Evolutionary conservation across 2,888 invertebrate species (phyloP).

Genomic region (Drosophila paracracens): DNA sequence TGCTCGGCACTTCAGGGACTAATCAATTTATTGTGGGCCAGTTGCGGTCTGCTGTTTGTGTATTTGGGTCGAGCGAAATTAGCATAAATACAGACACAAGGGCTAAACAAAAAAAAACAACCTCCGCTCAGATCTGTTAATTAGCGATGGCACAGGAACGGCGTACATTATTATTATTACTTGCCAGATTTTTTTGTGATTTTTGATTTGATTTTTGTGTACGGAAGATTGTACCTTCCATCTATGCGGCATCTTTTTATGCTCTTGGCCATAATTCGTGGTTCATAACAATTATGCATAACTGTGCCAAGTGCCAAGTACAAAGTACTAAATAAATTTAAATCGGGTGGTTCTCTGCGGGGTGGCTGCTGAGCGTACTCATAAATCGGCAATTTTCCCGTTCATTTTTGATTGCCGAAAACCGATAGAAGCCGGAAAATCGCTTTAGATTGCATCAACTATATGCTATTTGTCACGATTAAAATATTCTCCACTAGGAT

Average conservation of each 20-base stretch:
- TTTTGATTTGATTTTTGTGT: slow-evolving; percentile 41
- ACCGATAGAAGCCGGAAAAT: slow-evolving; percentile 17
- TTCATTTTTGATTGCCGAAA: slow-evolving; percentile 21
- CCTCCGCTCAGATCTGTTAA: slow-evolving; percentile 37
- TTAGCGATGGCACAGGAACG: slow-evolving; percentile 47
- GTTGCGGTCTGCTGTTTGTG: background rate
- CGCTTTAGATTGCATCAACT: slow-evolving; percentile 1
- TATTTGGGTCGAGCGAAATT: slow-evolving; percentile 62
- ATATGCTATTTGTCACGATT: slow-evolving; percentile 21
- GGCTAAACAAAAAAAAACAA: slow-evolving; percentile 1
- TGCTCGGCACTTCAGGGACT: background rate
- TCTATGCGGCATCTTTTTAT: slow-evolving; percentile 16
- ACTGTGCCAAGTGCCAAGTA: slow-evolving; percentile 67
- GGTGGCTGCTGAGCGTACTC: slow-evolving; percentile 27
- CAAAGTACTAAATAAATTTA: slow-evolving; percentile 28
- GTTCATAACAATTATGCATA: slow-evolving; percentile 57
- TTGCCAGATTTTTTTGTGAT: slow-evolving; percentile 3
- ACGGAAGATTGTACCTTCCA: background rate
- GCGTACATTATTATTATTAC: slow-evolving; percentile 27
- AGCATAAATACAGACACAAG: slow-evolving; percentile 61
- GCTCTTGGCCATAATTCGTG: slow-evolving; percentile 44
- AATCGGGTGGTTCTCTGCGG: slow-evolving; percentile 18
- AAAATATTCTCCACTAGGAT: slow-evolving; percentile 1
- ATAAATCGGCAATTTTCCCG: slow-evolving; percentile 28
- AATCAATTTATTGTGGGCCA: slow-evolving; percentile 2